phyloP scores from a whole-genome alignment of 2,113 vertebrate genomes.

The Semnornis frantzii region DNA sequence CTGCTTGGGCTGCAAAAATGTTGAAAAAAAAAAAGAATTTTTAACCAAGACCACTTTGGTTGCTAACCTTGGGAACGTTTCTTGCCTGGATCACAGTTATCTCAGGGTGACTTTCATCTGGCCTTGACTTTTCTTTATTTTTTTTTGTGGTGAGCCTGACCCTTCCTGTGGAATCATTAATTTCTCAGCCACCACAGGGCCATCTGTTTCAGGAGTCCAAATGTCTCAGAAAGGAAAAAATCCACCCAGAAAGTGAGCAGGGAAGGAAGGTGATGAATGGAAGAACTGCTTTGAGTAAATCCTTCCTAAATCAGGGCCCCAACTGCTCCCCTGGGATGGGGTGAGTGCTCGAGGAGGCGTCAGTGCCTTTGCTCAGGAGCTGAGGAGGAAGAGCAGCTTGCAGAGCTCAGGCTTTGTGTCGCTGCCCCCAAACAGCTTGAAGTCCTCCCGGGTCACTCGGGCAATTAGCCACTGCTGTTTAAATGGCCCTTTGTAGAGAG shows the following conservation, averaged over 20 bases:
- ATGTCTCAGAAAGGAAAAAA: neutral
- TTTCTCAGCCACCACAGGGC: neutral
- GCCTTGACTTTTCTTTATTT: neutral
- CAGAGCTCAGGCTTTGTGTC: neutral
- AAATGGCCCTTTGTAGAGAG: neutral
- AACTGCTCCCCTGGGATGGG: rapidly evolving
- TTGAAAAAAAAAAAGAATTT: neutral
- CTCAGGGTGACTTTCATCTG: neutral
- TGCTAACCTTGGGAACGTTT: slow-evolving; percentile 30
- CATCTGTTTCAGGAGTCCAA: neutral
- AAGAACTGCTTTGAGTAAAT: neutral
- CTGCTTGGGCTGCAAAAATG: slow-evolving; percentile 29
- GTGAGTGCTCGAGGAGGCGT: neutral
- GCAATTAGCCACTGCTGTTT: rapidly evolving
- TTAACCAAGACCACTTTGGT: neutral
- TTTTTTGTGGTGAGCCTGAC: neutral
- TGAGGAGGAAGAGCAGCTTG: neutral
- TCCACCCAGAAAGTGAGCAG: neutral
- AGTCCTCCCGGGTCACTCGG: neutral
- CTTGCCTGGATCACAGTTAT: neutral
- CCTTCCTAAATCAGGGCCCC: neutral
- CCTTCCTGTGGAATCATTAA: neutral
- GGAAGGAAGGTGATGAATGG: neutral
- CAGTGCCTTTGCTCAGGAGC: neutral
- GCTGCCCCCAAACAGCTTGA: neutral